Conservation (phyloP, 1,140 invertebrate genomes). For the Dreissena polymorpha region DNA sequence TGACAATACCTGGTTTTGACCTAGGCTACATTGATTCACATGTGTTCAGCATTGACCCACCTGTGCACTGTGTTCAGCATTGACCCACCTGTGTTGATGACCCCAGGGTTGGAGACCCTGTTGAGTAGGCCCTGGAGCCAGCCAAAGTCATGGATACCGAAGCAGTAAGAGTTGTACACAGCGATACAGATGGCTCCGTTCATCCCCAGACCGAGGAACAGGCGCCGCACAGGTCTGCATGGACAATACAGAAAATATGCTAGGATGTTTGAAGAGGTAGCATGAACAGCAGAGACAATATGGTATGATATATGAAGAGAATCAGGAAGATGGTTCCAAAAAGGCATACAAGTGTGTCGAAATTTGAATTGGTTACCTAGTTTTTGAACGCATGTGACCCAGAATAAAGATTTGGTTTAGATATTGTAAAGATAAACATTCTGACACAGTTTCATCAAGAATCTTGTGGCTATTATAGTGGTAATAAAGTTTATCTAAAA, state of each 20-base stretch:
- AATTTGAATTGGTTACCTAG: no score
- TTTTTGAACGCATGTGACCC: no score
- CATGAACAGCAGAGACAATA: no score
- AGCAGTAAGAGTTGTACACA: constrained; percentile 52
- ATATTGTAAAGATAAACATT: no score
- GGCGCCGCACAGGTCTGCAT: constrained; percentile 43
- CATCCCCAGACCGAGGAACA: constrained; percentile 45
- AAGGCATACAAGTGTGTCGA: no score
- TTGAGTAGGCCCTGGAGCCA: constrained; percentile 44
- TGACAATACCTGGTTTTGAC: no score
- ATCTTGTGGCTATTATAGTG: no score
- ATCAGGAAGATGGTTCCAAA: not conserved
- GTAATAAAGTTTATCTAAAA: no score
- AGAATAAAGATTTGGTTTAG: no score
- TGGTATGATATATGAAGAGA: not conserved
- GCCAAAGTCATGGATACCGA: constrained; percentile 50
- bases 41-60: no score
- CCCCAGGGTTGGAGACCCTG: constrained; percentile 34
- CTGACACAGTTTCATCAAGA: no score
- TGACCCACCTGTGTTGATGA: constrained; percentile 17
- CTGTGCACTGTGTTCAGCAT: not conserved
- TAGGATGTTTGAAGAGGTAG: not conserved
- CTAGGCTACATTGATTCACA: no score
- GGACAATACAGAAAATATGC: not conserved
- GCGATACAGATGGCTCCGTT: constrained; percentile 47